Evolutionary conservation across 1,140 invertebrate species (phyloP).

Genomic region (Bombus waltoni): DNA sequence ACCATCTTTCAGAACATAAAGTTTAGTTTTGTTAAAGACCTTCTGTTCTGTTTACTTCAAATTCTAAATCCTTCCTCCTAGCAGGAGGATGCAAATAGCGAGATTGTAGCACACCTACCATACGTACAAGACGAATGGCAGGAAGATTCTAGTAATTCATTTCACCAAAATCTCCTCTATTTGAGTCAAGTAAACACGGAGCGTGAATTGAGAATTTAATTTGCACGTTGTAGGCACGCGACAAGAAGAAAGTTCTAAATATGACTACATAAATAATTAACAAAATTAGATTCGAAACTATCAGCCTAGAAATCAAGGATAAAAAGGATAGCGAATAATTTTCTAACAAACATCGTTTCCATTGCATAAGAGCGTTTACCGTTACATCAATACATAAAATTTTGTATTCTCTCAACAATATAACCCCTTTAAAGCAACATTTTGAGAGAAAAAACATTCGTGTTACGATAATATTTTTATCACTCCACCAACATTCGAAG

Average conservation of each 20-base stretch:
- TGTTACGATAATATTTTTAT: background rate
- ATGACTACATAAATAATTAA: too few relatives aligned
- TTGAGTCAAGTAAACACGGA: background rate
- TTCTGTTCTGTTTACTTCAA: background rate
- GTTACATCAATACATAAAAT: too few relatives aligned
- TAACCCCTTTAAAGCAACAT: too few relatives aligned
- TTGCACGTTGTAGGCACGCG: fast-evolving
- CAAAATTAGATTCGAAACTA: too few relatives aligned
- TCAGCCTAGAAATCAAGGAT: too few relatives aligned
- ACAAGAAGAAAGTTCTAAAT: too few relatives aligned
- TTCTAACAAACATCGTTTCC: background rate
- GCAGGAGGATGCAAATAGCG: background rate
- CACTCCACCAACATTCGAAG: background rate
- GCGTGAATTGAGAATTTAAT: background rate
- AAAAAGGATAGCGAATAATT: too few relatives aligned
- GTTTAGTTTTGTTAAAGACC: background rate
- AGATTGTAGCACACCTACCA: background rate
- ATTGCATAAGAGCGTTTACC: background rate
- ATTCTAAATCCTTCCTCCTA: background rate
- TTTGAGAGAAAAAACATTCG: too few relatives aligned
- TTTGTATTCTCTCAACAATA: too few relatives aligned
- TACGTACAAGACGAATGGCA: background rate
- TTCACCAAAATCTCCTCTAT: background rate
- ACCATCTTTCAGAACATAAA: background rate
- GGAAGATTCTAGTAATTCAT: background rate